phyloP scores from a whole-genome alignment of 2,888 invertebrate genomes.

The Pheosia tremula region DNA sequence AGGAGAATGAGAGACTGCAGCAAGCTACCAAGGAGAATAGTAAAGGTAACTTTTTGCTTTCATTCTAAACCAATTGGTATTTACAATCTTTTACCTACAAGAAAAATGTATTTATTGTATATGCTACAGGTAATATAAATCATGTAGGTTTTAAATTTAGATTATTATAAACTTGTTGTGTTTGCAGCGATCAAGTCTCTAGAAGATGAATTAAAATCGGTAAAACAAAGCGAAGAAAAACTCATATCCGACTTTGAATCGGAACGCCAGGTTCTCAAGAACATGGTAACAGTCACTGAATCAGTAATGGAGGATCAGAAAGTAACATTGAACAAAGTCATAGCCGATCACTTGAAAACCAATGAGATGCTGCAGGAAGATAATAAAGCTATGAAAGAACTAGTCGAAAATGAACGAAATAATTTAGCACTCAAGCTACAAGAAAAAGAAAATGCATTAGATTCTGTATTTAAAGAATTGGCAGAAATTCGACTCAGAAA shows the following conservation, averaged over 20 bases:
- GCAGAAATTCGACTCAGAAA: conserved; percentile 34
- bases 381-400: conserved; percentile 37
- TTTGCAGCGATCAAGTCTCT: conserved; percentile 54
- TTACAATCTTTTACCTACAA: too few species aligned
- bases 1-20: conserved; percentile 56
- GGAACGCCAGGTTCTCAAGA: conserved; percentile 60
- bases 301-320: conserved; percentile 69
- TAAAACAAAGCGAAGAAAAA: conserved; percentile 58
- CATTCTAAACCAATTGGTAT: too few species aligned
- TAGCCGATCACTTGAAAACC: conserved; percentile 48
- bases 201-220: conserved; percentile 54
- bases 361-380: conserved; percentile 49
- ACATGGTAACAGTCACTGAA: conserved; percentile 68
- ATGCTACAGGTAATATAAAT: conserved; percentile 5
- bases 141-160: background rate
- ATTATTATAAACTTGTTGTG: conserved; percentile 5
- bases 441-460: conserved; percentile 42
- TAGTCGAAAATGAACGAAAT: conserved; percentile 33
- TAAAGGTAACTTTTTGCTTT: conserved; percentile 44
- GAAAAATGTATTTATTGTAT: background rate
- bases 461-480: conserved; percentile 39
- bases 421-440: conserved; percentile 36
- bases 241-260: conserved; percentile 62
- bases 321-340: conserved; percentile 46
- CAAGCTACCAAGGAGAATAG: conserved; percentile 46